phyloP scores from a whole-genome alignment of 2,888 invertebrate species.

The Diabrotica balteata region DNA sequence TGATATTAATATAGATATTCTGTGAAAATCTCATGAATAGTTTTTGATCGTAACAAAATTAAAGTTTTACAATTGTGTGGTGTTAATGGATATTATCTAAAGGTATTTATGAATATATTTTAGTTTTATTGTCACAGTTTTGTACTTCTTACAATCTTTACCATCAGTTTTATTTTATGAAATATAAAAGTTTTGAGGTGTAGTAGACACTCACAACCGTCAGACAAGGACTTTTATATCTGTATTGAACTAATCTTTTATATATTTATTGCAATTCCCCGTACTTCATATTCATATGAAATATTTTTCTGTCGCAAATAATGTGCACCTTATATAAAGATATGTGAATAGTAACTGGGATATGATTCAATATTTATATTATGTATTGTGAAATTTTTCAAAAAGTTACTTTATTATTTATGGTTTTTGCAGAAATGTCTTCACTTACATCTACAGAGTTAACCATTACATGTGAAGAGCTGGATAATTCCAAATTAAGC shows the following conservation, averaged over 20 bases:
- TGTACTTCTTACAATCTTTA: slow-evolving; percentile 23
- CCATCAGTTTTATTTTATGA: slow-evolving; percentile 38
- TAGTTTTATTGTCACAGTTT: slow-evolving; percentile 36
- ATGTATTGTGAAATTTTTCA: slow-evolving; percentile 37
- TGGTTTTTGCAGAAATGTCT: slow-evolving; percentile 51
- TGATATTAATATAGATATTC: slow-evolving; percentile 47
- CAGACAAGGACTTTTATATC: slow-evolving; percentile 40
- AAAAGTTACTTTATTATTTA: slow-evolving; percentile 39
- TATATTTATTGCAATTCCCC: slow-evolving; percentile 26
- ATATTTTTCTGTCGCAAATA: slow-evolving; percentile 13
- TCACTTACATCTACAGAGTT: slow-evolving; percentile 42
- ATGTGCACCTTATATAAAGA: neutral
- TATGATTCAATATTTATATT: slow-evolving; percentile 28
- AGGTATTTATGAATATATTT: slow-evolving; percentile 47
- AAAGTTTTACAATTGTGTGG: slow-evolving; percentile 45
- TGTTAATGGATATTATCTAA: slow-evolving; percentile 31
- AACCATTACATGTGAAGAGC: slow-evolving; percentile 35
- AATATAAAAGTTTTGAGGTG: slow-evolving; percentile 36
- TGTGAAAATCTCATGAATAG: slow-evolving; percentile 43
- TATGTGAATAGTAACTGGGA: slow-evolving; percentile 17
- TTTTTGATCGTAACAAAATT: slow-evolving; percentile 52
- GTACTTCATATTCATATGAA: slow-evolving; percentile 13
- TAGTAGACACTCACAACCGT: slow-evolving; percentile 40
- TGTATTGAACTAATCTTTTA: slow-evolving; percentile 31
- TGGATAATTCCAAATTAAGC: slow-evolving; percentile 39